phyloP scores from a whole-genome alignment of 2,113 vertebrate species.

The Rhinolophus sinicus region DNA sequence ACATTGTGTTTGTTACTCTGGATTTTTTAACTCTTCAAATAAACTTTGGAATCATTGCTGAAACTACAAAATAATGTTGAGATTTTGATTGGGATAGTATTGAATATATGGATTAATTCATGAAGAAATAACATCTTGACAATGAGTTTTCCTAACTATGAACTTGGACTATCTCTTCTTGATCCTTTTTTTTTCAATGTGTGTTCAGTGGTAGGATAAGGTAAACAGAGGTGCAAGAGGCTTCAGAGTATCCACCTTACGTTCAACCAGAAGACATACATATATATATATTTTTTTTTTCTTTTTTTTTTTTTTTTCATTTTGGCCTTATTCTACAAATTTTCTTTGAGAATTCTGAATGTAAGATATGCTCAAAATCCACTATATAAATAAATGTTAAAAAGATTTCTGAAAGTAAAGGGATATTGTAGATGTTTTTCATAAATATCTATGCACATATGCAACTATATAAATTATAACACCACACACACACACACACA shows the following conservation, averaged over 20 bases:
- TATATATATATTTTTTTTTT: too few species aligned
- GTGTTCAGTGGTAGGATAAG: background rate
- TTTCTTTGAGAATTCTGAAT: slow-evolving; percentile 4
- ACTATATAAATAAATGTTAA: background rate
- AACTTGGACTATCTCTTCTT: background rate
- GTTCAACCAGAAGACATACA: background rate
- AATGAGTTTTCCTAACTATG: background rate
- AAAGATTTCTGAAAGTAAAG: background rate
- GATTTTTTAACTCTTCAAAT: background rate
- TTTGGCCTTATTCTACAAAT: background rate
- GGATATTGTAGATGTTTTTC: background rate
- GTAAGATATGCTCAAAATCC: background rate
- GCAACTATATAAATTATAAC: background rate
- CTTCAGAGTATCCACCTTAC: background rate
- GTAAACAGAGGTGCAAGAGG: background rate
- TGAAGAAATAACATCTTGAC: background rate
- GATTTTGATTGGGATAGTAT: background rate
- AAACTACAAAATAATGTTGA: background rate
- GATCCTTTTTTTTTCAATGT: background rate
- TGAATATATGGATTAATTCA: background rate
- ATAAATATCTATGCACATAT: background rate
- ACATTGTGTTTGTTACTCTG: background rate
- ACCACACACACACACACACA: background rate
- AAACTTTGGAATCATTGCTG: background rate
- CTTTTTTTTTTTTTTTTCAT: background rate